Evolutionary conservation across 2,888 invertebrate species (phyloP).

Genomic region (Agriopis marginaria): DNA sequence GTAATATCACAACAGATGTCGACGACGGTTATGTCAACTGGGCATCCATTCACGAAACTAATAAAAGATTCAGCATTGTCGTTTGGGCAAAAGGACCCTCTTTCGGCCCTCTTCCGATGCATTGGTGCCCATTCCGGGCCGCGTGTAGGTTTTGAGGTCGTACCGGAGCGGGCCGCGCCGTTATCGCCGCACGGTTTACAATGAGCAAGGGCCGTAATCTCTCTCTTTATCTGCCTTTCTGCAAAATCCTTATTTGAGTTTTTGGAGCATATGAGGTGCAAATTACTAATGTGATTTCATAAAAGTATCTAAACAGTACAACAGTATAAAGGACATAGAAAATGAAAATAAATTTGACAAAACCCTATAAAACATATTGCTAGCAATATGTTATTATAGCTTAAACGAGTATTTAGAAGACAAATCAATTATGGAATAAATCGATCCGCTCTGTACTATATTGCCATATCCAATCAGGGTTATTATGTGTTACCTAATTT

Average conservation of each 20-base stretch:
- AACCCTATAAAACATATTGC: no score
- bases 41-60: slow-evolving; percentile 83
- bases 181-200: slow-evolving; percentile 72
- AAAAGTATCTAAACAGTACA: no score
- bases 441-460: no score
- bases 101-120: slow-evolving; percentile 68
- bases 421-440: no score
- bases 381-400: no score
- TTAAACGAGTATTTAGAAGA: no score
- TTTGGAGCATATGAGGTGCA: slow-evolving; percentile 9
- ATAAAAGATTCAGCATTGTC: slow-evolving; percentile 85
- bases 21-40: slow-evolving; percentile 83
- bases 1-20: slow-evolving; percentile 85
- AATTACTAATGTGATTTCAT: slow-evolving; percentile 9
- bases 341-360: no score
- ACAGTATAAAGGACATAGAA: no score
- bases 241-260: slow-evolving; percentile 30
- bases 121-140: slow-evolving; percentile 65
- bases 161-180: slow-evolving; percentile 65
- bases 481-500: no score
- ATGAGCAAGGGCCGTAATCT: slow-evolving; percentile 64
- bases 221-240: slow-evolving; percentile 52
- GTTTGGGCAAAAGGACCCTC: slow-evolving; percentile 68
- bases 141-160: slow-evolving; percentile 66
- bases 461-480: no score